Conservation (phyloP, 1,140 invertebrate species). For the Oppia nitens region DNA sequence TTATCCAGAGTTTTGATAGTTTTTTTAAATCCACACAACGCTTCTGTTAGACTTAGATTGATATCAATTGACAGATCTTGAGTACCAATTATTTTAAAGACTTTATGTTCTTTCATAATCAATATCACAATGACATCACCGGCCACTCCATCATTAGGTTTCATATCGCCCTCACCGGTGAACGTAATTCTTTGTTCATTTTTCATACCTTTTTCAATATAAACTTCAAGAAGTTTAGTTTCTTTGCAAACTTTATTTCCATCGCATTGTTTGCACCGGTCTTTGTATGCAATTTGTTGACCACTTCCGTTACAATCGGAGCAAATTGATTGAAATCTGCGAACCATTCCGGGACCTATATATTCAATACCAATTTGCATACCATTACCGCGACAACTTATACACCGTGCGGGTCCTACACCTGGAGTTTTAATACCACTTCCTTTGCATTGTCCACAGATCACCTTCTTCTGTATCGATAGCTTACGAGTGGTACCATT, state of each 20-base stretch:
- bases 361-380: constrained; percentile 79
- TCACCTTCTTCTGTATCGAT: constrained; percentile 87
- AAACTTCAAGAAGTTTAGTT: constrained; percentile 89
- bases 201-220: constrained; percentile 93
- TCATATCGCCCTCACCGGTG: constrained; percentile 89
- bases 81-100: constrained; percentile 45
- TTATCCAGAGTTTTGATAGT: constrained; percentile 84
- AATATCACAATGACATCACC: constrained; percentile 95
- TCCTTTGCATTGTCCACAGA: constrained; percentile 95
- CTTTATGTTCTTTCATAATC: constrained; percentile 80
- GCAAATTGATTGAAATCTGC: constrained; percentile 84
- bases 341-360: constrained; percentile 84
- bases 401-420: constrained; percentile 44
- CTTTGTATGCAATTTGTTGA: constrained; percentile 49
- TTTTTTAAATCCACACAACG: constrained; percentile 90
- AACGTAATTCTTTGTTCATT: constrained; percentile 94
- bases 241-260: constrained; percentile 80
- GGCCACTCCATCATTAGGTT: constrained; percentile 70
- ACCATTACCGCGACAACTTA: constrained; percentile 73
- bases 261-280: constrained; percentile 78
- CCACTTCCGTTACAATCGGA: constrained; percentile 70
- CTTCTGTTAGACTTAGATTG: constrained; percentile 66
- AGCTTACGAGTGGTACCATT: constrained; percentile 87
- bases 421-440: constrained; percentile 26
- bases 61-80: constrained; percentile 58